Base-by-base conservation (phyloP, 2,113 vertebrate genomes). In the Caranx melampygus region DNA sequence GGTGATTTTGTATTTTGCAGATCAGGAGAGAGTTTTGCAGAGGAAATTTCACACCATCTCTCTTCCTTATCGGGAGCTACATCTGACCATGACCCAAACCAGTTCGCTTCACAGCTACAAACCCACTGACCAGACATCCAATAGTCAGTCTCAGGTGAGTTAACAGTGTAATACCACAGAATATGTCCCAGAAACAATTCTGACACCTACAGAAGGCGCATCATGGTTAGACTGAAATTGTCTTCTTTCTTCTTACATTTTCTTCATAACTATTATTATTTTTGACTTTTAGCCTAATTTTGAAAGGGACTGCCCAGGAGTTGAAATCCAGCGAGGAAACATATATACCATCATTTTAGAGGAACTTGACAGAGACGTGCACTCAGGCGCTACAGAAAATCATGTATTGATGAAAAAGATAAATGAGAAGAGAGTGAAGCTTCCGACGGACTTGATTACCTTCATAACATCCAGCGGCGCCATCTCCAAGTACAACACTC, bases 11-110 rank as follows among this genome's bases (percentile, higher is more conserved):
- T 13, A 26, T 16, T 26, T 37, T 78, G 69, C 26, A 92, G 92
- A 59, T 34, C 89, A 89, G 59, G 80, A 90, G 2, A 91, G 84
- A 16, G 92, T 93, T 55, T 75, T 92, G 26, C 44, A 52, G 11
- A 85, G n/a, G 2, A 83, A 79, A 21, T 35, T 57, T 58, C 92
- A 93, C 55, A 40, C 1, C 0, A n/a, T 93, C 11, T 26, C 13
- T 0, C 34, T 92, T 18, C 61, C 82, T 0, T 13, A 5, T 12
- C 76, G 82, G 18, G 51, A 86, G 0, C 4, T 88, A 1, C 8
- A 0, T 0, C 75, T 93, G 7, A 75, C 31, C 0, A 58, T 92
- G 40, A 82, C 59, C 6, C 20, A 11, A 6, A 70, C 79, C 11
- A 42, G 40, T 42, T 42, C 11, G 7, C 40, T 42, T 9, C 6